Conservation (phyloP, 2,888 invertebrate genomes). For the Cosmia trapezina region DNA sequence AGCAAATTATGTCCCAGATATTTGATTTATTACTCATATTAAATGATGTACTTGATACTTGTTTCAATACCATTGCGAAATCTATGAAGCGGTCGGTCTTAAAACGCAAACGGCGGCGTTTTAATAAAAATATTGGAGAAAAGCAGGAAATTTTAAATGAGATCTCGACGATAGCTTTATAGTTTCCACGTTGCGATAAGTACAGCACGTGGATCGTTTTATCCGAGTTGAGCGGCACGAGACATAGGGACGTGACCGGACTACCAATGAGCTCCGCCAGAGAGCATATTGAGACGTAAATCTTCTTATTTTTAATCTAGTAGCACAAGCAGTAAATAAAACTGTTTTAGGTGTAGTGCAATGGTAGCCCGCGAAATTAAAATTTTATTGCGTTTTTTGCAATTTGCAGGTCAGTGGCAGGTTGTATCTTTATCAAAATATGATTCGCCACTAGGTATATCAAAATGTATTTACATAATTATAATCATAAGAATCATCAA, state of each 20-base stretch:
- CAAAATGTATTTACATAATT: too few relatives aligned
- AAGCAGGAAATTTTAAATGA: slow-evolving; percentile 30
- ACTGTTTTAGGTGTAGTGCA: slow-evolving; percentile 32
- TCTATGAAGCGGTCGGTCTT: not conserved
- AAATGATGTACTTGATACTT: slow-evolving; percentile 6
- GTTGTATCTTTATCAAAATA: too few relatives aligned
- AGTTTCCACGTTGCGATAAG: slow-evolving; percentile 66
- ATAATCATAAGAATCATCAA: too few relatives aligned
- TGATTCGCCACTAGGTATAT: too few relatives aligned
- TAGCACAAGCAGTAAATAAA: slow-evolving; percentile 59
- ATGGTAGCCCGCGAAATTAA: too few relatives aligned
- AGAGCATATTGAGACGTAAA: slow-evolving; percentile 78
- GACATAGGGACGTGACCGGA: slow-evolving; percentile 79
- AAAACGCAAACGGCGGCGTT: slow-evolving; percentile 1
- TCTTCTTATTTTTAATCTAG: slow-evolving; percentile 67
- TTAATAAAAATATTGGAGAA: slow-evolving; percentile 27
- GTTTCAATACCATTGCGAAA: slow-evolving; percentile 21
- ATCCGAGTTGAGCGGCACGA: slow-evolving; percentile 73
- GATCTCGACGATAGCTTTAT: slow-evolving; percentile 47
- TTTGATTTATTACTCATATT: slow-evolving; percentile 32
- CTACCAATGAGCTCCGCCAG: slow-evolving; percentile 72
- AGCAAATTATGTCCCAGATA: slow-evolving; percentile 30
- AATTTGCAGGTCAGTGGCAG: too few relatives aligned
- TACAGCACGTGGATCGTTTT: slow-evolving; percentile 74
- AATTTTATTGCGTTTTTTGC: too few relatives aligned